A percentile compares a stretch with the other conserved stretches of the same genome.
phyloP scores from a whole-genome alignment of 2,888 invertebrate species.

The Eubasilissa splendida region DNA sequence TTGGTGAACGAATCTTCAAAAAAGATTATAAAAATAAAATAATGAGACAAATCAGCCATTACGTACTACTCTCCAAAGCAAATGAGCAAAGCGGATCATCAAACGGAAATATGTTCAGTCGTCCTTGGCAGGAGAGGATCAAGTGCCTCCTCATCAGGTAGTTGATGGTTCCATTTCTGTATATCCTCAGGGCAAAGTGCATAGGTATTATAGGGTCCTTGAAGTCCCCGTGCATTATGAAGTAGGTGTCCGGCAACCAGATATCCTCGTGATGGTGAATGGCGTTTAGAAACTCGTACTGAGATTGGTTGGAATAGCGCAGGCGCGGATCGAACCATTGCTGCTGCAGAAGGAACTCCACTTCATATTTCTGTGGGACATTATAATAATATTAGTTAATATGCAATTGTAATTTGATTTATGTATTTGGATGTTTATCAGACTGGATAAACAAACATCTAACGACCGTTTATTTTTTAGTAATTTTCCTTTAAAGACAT shows the following conservation, averaged over 20 bases:
- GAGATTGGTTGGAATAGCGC: slow-evolving; percentile 89
- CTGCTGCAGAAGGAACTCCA: slow-evolving; percentile 93
- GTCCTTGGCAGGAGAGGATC: slow-evolving; percentile 93
- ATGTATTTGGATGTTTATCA: not conserved
- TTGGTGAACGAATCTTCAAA: no score
- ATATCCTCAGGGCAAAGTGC: slow-evolving; percentile 93
- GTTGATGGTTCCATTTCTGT: slow-evolving; percentile 93
- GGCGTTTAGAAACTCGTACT: slow-evolving; percentile 91
- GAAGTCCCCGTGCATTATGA: slow-evolving; percentile 97
- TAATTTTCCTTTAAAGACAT: no score
- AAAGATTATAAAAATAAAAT: no score
- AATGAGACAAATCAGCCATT: slow-evolving; percentile 51
- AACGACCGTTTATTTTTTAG: no score
- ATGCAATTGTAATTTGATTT: not conserved
- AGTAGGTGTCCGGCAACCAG: slow-evolving; percentile 96
- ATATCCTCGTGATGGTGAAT: slow-evolving; percentile 94
- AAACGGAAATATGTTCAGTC: slow-evolving; percentile 95
- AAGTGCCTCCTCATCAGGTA: slow-evolving; percentile 95
- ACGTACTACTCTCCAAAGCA: slow-evolving; percentile 97
- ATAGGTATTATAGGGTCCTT: slow-evolving; percentile 94
- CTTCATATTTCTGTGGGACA: slow-evolving; percentile 90
- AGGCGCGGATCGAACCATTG: slow-evolving; percentile 94
- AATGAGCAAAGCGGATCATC: slow-evolving; percentile 96
- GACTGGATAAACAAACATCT: not conserved
- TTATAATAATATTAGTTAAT: not conserved